These are phyloP conservation scores for Anastrepha ludens DNA, from an alignment of 1,140 invertebrate genomes.

Conservation along the genomic window DNA sequence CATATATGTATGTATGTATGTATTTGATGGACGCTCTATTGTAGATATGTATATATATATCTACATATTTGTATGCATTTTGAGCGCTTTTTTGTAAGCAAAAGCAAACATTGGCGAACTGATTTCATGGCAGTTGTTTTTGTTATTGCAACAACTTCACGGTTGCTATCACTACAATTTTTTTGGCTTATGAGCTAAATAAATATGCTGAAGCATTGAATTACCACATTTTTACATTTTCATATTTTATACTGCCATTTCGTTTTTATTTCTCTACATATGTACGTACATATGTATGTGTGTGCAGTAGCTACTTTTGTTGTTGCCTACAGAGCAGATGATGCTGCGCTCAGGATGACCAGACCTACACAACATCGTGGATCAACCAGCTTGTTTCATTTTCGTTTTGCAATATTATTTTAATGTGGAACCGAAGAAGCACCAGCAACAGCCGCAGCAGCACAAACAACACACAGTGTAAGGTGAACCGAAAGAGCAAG, in stretches of 20 bases:
- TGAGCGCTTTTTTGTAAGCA: too few species aligned
- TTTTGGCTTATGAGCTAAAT: too few species aligned
- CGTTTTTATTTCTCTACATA: too few species aligned
- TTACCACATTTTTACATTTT: constrained; percentile 21
- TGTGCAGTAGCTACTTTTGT: background rate
- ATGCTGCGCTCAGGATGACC: background rate
- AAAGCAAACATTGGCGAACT: too few species aligned
- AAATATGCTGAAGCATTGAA: background rate
- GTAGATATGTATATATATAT: too few species aligned
- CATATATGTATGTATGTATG: too few species aligned
- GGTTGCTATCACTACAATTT: too few species aligned
- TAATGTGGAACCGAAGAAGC: background rate
- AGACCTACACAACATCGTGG: background rate
- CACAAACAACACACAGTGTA: background rate
- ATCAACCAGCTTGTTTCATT: background rate
- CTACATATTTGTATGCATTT: too few species aligned
- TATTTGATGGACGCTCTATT: too few species aligned
- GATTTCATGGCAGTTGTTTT: too few species aligned
- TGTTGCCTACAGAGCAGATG: background rate
- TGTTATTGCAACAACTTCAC: too few species aligned
- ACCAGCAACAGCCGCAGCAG: background rate
- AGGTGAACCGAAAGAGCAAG: background rate
- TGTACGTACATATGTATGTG: background rate
- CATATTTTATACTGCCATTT: background rate
- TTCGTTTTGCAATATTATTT: constrained; percentile 29